A percentile compares a stretch with the other conserved stretches of the same genome.
These are phyloP conservation scores for Hesperia comma DNA, from an alignment of 2,888 invertebrate genomes.

Conservation along the genomic window DNA sequence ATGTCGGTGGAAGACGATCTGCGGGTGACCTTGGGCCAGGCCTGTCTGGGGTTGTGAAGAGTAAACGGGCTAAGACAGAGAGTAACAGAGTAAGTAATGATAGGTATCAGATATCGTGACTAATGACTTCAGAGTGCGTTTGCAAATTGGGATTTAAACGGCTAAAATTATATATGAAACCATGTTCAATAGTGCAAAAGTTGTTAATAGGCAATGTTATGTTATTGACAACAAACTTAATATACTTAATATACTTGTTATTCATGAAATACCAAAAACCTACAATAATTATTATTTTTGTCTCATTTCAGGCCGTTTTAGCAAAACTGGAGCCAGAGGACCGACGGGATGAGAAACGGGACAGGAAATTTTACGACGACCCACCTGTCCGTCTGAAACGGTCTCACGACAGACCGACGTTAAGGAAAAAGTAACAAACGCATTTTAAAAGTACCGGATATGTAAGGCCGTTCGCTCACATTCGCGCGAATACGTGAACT, in stretches of 20 bases:
- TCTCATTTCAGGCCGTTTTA: constrained; percentile 55
- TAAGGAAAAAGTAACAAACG: constrained; percentile 21
- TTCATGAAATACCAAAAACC: too few relatives aligned
- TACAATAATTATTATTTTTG: neutral
- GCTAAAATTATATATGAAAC: too few relatives aligned
- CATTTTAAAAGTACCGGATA: neutral
- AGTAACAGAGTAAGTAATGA: constrained; percentile 55
- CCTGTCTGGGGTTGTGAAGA: constrained; percentile 40
- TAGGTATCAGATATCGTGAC: too few relatives aligned
- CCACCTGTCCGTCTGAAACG: constrained; percentile 69
- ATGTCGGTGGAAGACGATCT: constrained; percentile 52
- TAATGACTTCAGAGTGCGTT: too few relatives aligned
- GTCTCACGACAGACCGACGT: constrained; percentile 54
- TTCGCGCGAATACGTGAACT: too few relatives aligned
- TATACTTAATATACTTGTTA: too few relatives aligned
- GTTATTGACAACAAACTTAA: too few relatives aligned
- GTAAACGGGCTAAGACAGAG: constrained; percentile 52
- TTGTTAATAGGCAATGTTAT: too few relatives aligned
- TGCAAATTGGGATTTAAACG: too few relatives aligned
- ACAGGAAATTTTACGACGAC: constrained; percentile 63
- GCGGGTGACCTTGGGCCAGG: constrained; percentile 57
- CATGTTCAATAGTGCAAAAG: too few relatives aligned
- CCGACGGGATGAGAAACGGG: constrained; percentile 61
- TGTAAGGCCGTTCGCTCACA: too few relatives aligned
- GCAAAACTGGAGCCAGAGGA: constrained; percentile 59